Evolutionary conservation across 2,888 invertebrate genomes (phyloP).

Genomic region (Cephonodes hylas): DNA sequence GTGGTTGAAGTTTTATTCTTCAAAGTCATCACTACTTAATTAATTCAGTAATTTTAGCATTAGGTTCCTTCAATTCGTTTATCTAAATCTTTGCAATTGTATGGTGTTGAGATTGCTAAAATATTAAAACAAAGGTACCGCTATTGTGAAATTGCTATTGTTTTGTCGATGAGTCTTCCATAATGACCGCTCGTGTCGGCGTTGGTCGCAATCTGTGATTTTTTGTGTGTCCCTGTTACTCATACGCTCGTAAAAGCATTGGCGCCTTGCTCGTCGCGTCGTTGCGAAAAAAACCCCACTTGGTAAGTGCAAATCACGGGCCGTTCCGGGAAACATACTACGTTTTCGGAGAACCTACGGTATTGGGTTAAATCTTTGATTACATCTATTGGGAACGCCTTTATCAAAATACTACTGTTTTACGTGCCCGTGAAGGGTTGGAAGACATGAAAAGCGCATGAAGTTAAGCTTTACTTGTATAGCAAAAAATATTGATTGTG

Average conservation of each 20-base stretch:
- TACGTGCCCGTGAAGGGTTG: not conserved
- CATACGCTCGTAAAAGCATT: conserved; percentile 65
- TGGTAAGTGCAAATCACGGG: conserved; percentile 64
- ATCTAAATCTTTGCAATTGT: not conserved
- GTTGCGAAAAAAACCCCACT: conserved; percentile 54
- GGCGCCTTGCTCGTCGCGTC: conserved; percentile 56
- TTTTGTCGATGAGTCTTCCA: conserved; percentile 58
- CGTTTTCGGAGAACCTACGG: conserved; percentile 54
- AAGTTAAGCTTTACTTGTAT: not conserved
- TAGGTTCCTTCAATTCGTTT: too few species aligned
- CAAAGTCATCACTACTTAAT: too few species aligned
- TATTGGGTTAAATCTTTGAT: conserved; percentile 28
- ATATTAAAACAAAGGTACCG: conserved; percentile 28
- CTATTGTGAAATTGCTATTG: conserved; percentile 54
- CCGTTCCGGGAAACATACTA: conserved; percentile 57
- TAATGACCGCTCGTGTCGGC: conserved; percentile 56
- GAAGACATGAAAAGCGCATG: not conserved
- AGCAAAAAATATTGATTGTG: not conserved
- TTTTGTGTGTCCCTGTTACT: conserved; percentile 50
- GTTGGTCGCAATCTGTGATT: conserved; percentile 49
- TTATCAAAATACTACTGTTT: not conserved
- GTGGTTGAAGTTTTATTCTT: too few species aligned
- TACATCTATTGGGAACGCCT: conserved; percentile 38
- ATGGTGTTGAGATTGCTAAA: not conserved
- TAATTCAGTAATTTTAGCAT: too few species aligned